phyloP scores from a whole-genome alignment of 2,888 invertebrate genomes.

The Amphipyra tragopoginis region DNA sequence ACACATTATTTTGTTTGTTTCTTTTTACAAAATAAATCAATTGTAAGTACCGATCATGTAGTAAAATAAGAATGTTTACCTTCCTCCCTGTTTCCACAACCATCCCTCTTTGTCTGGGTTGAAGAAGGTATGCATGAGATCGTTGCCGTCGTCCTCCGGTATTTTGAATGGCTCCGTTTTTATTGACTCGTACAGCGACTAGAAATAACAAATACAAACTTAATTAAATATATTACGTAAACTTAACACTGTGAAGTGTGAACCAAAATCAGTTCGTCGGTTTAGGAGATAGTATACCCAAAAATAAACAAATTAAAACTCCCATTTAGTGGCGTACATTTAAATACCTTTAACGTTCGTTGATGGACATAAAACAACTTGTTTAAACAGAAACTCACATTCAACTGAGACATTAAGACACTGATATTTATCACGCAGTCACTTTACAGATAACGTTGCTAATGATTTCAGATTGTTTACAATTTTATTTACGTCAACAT shows the following conservation, averaged over 20 bases:
- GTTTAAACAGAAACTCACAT: constrained; percentile 51
- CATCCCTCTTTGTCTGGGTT: constrained; percentile 99
- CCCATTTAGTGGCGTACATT: constrained; percentile 39
- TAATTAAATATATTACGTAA: constrained; percentile 31
- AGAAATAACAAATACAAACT: constrained; percentile 69
- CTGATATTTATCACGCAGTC: constrained; percentile 48
- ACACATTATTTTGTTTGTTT: not conserved
- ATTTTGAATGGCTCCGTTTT: constrained; percentile 99
- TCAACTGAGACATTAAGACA: constrained; percentile 59
- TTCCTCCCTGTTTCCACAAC: constrained; percentile 99
- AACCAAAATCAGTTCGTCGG: constrained; percentile 34
- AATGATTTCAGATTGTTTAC: constrained; percentile 54
- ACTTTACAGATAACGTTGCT: constrained; percentile 51
- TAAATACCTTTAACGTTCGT: constrained; percentile 42
- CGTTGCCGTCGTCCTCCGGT: constrained; percentile 99
- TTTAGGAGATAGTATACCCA: constrained; percentile 38
- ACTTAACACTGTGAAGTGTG: constrained; percentile 29
- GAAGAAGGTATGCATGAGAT: constrained; percentile 99
- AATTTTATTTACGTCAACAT: constrained; percentile 54
- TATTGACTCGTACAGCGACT: constrained; percentile 99
- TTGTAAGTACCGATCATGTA: not conserved
- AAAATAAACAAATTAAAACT: constrained; percentile 45
- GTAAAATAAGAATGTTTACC: constrained; percentile 72
- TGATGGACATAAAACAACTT: constrained; percentile 44
- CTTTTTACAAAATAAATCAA: too few relatives aligned